Conservation (phyloP, 2,888 invertebrate genomes). For the Blera fallax region DNA sequence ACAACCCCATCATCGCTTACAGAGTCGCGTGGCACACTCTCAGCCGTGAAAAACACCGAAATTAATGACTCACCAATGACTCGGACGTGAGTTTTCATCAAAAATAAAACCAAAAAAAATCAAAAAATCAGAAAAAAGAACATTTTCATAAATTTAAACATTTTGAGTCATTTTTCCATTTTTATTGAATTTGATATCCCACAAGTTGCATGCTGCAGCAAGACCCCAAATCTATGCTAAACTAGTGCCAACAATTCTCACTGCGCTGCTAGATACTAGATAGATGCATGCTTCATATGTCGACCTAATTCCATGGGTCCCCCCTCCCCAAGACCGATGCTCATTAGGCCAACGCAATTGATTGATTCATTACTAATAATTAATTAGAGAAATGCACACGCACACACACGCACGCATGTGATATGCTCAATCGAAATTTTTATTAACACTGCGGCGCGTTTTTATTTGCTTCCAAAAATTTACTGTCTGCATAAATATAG, state of each 20-base stretch:
- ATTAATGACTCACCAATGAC: constrained; percentile 52
- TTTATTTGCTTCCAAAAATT: constrained; percentile 62
- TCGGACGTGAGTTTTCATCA: constrained; percentile 49
- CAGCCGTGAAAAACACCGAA: not conserved
- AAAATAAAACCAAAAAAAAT: constrained; percentile 3
- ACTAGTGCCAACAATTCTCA: constrained; percentile 24
- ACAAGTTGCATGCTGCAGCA: not conserved
- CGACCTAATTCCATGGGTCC: constrained; percentile 30
- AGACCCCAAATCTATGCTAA: not conserved
- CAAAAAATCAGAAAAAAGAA: constrained; percentile 13
- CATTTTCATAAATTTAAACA: constrained; percentile 45
- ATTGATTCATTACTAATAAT: constrained; percentile 71
- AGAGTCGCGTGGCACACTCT: not conserved
- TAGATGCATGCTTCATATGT: constrained; percentile 13
- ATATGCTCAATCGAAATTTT: constrained; percentile 34
- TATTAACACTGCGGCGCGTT: constrained; percentile 50
- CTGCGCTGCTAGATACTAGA: not conserved
- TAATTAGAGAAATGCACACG: constrained; percentile 55
- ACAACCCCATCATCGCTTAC: not conserved
- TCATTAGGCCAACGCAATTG: constrained; percentile 65
- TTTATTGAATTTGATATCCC: constrained; percentile 1
- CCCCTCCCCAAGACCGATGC: not conserved
- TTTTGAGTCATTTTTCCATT: constrained; percentile 34
- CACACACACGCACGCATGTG: constrained; percentile 30
- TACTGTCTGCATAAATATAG: constrained; percentile 67